Conservation (phyloP, 2,888 invertebrate species). For the Sinhomidia bicolor region DNA sequence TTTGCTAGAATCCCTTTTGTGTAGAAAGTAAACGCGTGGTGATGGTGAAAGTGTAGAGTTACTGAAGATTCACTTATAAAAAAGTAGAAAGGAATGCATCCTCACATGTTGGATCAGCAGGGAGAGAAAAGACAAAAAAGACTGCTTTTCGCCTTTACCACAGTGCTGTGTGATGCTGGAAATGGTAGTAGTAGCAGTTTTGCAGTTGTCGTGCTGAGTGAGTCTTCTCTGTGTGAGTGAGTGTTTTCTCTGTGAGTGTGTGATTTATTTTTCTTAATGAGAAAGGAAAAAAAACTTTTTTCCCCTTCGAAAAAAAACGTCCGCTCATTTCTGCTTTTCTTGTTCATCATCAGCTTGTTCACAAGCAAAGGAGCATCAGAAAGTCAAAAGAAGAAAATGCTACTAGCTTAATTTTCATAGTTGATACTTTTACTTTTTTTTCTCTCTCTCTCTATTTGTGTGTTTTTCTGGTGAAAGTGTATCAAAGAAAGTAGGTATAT, state of each 20-base stretch:
- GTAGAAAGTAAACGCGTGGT: slow-evolving; percentile 32
- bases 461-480: background rate
- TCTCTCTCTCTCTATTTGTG: background rate
- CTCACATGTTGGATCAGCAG: slow-evolving; percentile 69
- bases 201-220: slow-evolving; percentile 55
- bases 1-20: background rate
- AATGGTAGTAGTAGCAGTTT: slow-evolving; percentile 46
- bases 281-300: slow-evolving; percentile 43
- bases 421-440: slow-evolving; percentile 31
- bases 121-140: slow-evolving; percentile 38
- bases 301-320: slow-evolving; percentile 35
- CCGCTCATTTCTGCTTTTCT: slow-evolving; percentile 30
- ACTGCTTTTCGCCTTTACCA: slow-evolving; percentile 29
- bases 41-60: slow-evolving; percentile 62
- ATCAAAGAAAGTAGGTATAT: background rate
- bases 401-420: slow-evolving; percentile 16
- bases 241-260: slow-evolving; percentile 37
- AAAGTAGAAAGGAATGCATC: slow-evolving; percentile 31
- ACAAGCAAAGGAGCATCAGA: slow-evolving; percentile 37
- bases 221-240: slow-evolving; percentile 58
- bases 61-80: background rate
- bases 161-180: slow-evolving; percentile 42
- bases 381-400: slow-evolving; percentile 9
- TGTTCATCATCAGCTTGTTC: no score
- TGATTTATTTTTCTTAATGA: slow-evolving; percentile 49